Evolutionary conservation across 2,113 vertebrate genomes (phyloP).

Genomic region (Mirounga angustirostris): DNA sequence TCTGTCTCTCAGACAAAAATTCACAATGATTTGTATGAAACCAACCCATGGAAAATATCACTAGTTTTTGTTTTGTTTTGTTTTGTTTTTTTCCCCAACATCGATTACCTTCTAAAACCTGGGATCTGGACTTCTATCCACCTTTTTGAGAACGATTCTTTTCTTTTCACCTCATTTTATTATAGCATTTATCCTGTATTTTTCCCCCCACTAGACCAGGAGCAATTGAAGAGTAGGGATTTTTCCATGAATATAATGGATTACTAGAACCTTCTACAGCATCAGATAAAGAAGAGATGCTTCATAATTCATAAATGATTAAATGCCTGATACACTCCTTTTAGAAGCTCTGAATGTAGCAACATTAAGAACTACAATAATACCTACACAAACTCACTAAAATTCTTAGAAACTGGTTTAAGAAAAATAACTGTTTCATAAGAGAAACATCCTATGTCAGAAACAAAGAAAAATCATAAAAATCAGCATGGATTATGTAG

Average conservation of each 20-base stretch:
- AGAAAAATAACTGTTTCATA: background rate
- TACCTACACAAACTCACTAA: background rate
- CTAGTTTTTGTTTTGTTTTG: background rate
- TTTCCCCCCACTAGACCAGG: background rate
- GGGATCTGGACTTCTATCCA: background rate
- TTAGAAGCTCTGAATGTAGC: background rate
- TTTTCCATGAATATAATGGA: background rate
- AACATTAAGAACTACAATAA: background rate
- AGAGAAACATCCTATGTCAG: background rate
- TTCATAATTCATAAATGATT: background rate
- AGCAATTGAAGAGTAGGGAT: background rate
- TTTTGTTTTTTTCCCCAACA: background rate
- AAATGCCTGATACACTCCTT: background rate
- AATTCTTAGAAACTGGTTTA: background rate
- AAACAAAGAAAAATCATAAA: background rate
- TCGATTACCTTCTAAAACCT: background rate
- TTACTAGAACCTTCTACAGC: background rate
- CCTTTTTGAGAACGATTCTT: background rate
- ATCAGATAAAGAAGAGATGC: background rate
- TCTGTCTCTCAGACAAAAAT: background rate
- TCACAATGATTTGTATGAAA: background rate
- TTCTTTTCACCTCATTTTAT: background rate
- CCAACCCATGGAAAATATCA: background rate
- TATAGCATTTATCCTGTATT: background rate
- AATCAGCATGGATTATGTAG: background rate